A percentile compares a stretch with the other conserved stretches of the same genome.
phyloP scores from a whole-genome alignment of 2,113 vertebrate species.

The Psilopsiagon aymara region DNA sequence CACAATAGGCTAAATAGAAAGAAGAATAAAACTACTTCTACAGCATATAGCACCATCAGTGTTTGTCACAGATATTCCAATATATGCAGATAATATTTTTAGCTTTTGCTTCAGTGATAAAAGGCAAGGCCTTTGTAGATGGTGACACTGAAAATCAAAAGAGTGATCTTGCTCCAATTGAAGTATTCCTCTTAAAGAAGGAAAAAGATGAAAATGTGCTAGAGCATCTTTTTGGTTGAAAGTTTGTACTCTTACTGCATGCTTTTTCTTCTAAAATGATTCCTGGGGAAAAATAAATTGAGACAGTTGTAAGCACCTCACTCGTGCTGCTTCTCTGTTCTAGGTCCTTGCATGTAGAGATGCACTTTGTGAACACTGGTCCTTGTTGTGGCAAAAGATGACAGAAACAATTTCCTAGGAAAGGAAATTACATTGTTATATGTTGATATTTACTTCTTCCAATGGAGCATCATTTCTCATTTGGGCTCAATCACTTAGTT shows the following conservation, averaged over 20 bases:
- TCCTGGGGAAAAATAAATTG: not conserved
- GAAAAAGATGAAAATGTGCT: not conserved
- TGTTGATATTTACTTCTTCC: not conserved
- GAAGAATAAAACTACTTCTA: not conserved
- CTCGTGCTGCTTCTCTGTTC: not conserved
- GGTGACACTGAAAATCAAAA: not conserved
- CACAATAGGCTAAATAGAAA: not conserved
- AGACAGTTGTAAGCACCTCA: not conserved
- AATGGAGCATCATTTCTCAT: not conserved
- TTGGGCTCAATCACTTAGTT: not conserved
- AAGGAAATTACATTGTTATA: not conserved
- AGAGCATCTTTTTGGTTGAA: not conserved
- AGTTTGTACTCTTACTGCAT: not conserved
- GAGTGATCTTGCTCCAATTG: not conserved
- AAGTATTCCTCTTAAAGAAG: not conserved
- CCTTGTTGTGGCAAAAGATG: not conserved
- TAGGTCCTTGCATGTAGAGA: not conserved
- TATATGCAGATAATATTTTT: not conserved
- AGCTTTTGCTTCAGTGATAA: not conserved
- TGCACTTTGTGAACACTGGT: not conserved
- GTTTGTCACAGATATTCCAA: not conserved
- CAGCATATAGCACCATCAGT: not conserved
- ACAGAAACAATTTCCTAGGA: not conserved
- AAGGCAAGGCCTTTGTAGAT: not conserved
- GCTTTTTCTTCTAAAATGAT: not conserved